Base-by-base conservation (phyloP, 2,888 invertebrate genomes). In the Acholoe squamosa region DNA sequence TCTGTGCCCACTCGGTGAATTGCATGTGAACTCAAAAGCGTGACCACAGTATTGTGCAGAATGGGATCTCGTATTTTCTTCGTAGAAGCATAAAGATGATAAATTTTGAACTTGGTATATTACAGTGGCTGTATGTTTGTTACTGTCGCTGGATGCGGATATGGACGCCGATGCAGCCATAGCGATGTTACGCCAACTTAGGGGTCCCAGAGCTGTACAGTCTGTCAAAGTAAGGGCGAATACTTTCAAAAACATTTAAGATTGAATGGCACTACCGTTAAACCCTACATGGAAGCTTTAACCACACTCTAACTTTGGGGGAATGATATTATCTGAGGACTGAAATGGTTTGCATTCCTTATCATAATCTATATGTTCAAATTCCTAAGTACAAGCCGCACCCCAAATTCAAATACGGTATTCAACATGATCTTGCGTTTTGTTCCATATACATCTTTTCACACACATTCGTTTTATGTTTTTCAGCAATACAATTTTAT, bases 401-500 rank as follows among this genome's bases (percentile, higher is more conserved):
- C n/a, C n/a, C n/a, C n/a, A 10, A 43, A 43, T 7, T 43, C 43
- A 43, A 3, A 43, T 43, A 43, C 43, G 5, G 43, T 43, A 43
- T 43, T 43, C 43, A 10, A 43, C 43, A 10, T 43, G 10, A 43
- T n/a, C 22, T 61, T 61, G 19, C 14, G 12, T 71, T 71, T 25
- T 5, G 54, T 52, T 25, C 16, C 19, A 86, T 86, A 31, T 33
- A 12, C 43, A 19, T 25, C 22, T 19, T 34, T 80, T 25, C 89
- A 52, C 28, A 33, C 25, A 84, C 25, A 84, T n/a, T 7, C 54
- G n/a, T 12, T 25, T 67, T 91, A 71, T 61, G 84, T 54, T 93
- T n/a, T 94, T 90, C 93, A 94, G 94, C 94, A 94, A 93, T 94
- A 93, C 91, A 94, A 94, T 91, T 94, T 93, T 92, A 92, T 94